phyloP scores from a whole-genome alignment of 2,113 vertebrate genomes.

The Urocitellus parryii region DNA sequence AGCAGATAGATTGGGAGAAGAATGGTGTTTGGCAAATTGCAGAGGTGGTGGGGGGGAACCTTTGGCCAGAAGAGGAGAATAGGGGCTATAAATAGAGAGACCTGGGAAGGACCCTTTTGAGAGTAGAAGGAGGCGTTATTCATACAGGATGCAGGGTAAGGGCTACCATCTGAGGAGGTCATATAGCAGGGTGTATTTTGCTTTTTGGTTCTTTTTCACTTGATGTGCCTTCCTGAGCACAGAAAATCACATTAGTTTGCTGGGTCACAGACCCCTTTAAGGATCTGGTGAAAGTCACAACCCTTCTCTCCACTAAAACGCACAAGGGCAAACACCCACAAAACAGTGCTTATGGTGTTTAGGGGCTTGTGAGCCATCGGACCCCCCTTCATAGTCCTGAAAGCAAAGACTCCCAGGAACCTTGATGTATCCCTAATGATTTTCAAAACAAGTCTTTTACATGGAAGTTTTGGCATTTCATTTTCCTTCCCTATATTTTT shows the following conservation, averaged over 20 bases:
- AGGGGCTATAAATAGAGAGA: not conserved
- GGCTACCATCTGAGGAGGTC: not conserved
- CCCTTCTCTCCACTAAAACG: not conserved
- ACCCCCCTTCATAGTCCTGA: not conserved
- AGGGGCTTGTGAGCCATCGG: not conserved
- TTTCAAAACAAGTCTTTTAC: conserved; percentile 65
- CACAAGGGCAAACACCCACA: not conserved
- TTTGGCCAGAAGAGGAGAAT: not conserved
- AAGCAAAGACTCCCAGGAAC: conserved; percentile 53
- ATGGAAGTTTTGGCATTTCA: conserved; percentile 31
- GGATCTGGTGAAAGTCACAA: not conserved
- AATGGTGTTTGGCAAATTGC: not conserved
- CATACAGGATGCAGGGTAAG: not conserved
- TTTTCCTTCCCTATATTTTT: conserved; percentile 59
- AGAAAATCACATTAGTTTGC: not conserved
- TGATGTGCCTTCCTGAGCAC: not conserved
- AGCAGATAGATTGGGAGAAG: not conserved
- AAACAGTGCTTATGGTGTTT: not conserved
- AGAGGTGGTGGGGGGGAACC: not conserved
- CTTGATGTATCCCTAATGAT: conserved; percentile 46
- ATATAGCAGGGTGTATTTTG: not conserved
- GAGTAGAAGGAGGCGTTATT: not conserved
- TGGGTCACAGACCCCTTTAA: not conserved
- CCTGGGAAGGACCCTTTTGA: not conserved
- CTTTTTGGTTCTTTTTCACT: conserved; percentile 22